phyloP scores from a whole-genome alignment of 2,113 vertebrate genomes.

The Anguilla japonica region DNA sequence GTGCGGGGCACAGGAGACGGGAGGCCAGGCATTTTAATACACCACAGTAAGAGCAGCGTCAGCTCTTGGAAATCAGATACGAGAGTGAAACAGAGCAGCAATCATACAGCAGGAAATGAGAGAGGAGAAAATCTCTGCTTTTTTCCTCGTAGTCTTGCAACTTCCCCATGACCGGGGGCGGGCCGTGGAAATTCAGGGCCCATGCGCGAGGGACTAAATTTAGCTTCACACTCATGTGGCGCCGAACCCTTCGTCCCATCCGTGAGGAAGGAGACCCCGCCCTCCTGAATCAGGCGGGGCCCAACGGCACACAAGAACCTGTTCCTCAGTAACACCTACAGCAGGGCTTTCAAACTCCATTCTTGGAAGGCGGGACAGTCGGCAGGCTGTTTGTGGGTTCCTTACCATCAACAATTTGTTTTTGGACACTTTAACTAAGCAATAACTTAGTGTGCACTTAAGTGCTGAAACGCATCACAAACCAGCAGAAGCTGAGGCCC shows the following conservation, averaged over 20 bases:
- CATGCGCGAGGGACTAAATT: slow-evolving; percentile 23
- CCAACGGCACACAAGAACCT: not conserved
- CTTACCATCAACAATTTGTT: not conserved
- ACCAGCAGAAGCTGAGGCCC: no score
- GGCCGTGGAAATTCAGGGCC: not conserved
- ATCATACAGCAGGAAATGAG: not conserved
- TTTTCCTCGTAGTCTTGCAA: not conserved
- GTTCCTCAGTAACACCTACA: not conserved
- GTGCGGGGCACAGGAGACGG: not conserved
- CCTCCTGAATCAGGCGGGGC: not conserved
- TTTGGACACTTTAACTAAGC: not conserved
- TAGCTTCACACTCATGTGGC: slow-evolving; percentile 11
- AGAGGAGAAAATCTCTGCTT: not conserved
- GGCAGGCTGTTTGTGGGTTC: not conserved
- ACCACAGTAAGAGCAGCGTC: not conserved
- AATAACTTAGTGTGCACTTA: not conserved
- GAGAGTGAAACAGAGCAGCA: not conserved
- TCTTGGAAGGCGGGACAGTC: not conserved
- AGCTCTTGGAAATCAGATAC: not conserved
- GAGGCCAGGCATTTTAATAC: not conserved
- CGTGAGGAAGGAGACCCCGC: not conserved
- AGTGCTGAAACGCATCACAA: not conserved
- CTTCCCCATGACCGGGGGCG: not conserved
- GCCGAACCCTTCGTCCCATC: not conserved
- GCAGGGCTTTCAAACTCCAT: not conserved